Conservation (phyloP, 2,888 invertebrate species). For the Therioaphis trifolii region DNA sequence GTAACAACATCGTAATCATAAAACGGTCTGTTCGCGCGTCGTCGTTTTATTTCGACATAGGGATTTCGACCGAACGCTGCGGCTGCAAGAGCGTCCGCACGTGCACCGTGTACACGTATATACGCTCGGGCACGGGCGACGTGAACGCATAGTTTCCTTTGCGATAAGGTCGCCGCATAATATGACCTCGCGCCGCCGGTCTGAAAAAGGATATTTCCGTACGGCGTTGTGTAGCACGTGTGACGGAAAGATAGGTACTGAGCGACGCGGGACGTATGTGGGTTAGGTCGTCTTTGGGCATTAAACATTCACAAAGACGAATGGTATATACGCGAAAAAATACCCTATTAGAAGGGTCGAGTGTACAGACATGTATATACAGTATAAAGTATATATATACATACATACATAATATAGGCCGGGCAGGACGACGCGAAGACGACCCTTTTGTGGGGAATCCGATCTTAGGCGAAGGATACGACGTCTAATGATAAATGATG, state of each 20-base stretch:
- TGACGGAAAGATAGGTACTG: not conserved
- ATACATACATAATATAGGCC: not conserved
- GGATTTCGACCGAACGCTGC: not conserved
- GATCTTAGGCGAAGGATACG: not conserved
- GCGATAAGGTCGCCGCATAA: not conserved
- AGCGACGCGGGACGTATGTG: not conserved
- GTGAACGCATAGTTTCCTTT: not conserved
- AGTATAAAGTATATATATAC: no score
- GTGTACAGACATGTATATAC: no score
- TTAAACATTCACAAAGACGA: constrained; percentile 27
- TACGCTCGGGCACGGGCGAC: no score
- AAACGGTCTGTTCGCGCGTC: no score
- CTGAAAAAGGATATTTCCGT: no score
- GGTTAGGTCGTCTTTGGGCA: constrained; percentile 13
- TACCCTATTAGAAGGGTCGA: no score
- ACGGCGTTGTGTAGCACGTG: not conserved
- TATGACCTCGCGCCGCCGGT: not conserved
- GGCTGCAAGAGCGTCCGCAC: not conserved
- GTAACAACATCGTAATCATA: no score
- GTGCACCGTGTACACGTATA: not conserved
- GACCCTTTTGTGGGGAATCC: constrained; percentile 16
- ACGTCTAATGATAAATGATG: constrained; percentile 28
- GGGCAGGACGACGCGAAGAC: not conserved
- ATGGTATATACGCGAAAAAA: not conserved
- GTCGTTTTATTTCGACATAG: no score